phyloP scores from a whole-genome alignment of 2,113 vertebrate species.

The Motacilla alba region DNA sequence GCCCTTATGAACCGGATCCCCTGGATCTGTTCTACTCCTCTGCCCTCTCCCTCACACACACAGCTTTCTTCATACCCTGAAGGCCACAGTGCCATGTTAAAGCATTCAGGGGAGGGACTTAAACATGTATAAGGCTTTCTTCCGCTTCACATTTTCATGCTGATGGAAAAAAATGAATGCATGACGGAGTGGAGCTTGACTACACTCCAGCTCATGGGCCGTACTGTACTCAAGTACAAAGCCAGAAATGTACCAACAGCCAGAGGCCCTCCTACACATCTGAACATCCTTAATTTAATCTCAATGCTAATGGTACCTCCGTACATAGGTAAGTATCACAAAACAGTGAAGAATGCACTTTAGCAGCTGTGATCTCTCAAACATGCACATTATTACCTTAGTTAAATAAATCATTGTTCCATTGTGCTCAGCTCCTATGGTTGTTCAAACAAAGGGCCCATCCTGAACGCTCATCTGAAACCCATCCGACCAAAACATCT shows the following conservation, averaged over 20 bases:
- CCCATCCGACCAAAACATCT: neutral
- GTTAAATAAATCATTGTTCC: neutral
- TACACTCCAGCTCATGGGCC: neutral
- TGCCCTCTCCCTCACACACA: fast-evolving
- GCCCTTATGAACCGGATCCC: fast-evolving
- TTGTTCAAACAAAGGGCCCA: neutral
- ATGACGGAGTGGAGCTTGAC: neutral
- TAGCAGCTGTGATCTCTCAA: neutral
- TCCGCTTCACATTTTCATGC: neutral
- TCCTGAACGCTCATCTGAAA: neutral
- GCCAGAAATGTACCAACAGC: neutral
- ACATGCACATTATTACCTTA: neutral
- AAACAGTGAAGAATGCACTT: neutral
- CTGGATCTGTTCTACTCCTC: neutral
- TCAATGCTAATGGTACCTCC: neutral
- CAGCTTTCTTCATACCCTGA: neutral
- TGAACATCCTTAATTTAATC: neutral
- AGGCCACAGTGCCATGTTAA: neutral
- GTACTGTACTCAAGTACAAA: neutral
- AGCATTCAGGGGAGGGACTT: neutral
- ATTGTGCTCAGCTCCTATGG: neutral
- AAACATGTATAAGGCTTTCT: neutral
- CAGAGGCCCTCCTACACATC: neutral
- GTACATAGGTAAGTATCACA: neutral
- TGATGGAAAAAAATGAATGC: neutral